Conservation (phyloP, 2,113 vertebrate genomes). For the Pyrgilauda ruficollis region DNA sequence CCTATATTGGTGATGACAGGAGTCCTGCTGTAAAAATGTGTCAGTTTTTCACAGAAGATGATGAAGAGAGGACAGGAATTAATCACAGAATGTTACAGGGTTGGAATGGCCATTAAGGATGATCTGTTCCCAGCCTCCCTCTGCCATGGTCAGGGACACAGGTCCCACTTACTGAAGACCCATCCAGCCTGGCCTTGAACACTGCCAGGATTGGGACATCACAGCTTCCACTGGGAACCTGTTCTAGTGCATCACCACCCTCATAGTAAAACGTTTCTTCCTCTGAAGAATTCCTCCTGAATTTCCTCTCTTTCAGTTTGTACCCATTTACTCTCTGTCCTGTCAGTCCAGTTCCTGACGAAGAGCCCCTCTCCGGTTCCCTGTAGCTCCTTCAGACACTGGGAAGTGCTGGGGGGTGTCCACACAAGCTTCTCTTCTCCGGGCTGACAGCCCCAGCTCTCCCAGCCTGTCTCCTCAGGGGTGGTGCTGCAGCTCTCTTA, state of each 20-base stretch:
- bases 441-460: background rate
- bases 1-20: fast-evolving
- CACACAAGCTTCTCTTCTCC: background rate
- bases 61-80: background rate
- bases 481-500: background rate
- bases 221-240: background rate
- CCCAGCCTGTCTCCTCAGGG: background rate
- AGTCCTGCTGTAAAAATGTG: background rate
- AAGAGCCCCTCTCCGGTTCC: background rate
- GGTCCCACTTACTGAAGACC: background rate
- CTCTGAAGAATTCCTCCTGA: no score
- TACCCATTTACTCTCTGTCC: background rate
- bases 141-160: background rate
- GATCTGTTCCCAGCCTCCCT: background rate
- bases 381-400: background rate
- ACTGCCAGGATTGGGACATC: background rate
- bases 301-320: background rate
- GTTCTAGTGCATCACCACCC: background rate
- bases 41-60: background rate
- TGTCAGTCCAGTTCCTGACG: background rate
- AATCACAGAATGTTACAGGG: background rate
- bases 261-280: background rate
- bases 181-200: background rate
- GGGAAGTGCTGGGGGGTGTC: background rate
- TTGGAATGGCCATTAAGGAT: background rate